Evolutionary conservation across 2,888 invertebrate species (phyloP).

Genomic region (Drosophila algonquin): DNA sequence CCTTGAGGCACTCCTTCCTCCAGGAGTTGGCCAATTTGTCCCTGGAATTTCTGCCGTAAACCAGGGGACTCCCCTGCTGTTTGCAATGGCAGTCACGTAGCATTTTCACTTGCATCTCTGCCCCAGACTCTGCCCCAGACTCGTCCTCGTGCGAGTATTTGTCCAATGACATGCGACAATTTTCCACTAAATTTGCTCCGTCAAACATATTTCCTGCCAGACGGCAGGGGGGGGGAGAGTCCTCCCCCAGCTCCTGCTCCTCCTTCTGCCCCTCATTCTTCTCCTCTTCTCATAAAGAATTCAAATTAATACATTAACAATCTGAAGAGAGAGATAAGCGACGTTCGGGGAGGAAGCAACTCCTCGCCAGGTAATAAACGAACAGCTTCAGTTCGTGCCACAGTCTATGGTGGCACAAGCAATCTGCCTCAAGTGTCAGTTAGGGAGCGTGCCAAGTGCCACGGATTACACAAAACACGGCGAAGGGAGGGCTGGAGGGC

Average conservation of each 20-base stretch:
- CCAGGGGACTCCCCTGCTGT: no score
- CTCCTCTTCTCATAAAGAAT: conserved; percentile 49
- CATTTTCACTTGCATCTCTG: conserved; percentile 68
- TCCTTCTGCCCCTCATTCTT: neutral
- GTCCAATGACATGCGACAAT: conserved; percentile 77
- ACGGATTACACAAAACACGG: conserved; percentile 32
- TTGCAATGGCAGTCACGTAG: conserved; percentile 72
- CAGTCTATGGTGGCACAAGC: conserved; percentile 67
- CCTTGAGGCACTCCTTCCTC: conserved; percentile 11
- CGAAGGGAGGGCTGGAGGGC: neutral
- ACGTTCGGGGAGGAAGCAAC: neutral
- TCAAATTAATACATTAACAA: conserved; percentile 75
- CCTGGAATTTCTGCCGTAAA: conserved; percentile 12
- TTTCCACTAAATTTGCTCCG: conserved; percentile 78
- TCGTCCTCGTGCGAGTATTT: neutral
- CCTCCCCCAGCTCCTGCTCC: neutral
- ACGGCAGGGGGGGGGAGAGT: neutral
- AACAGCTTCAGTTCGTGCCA: conserved; percentile 53
- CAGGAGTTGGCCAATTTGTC: conserved; percentile 69
- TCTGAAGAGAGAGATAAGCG: conserved; percentile 45
- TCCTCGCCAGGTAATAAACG: conserved; percentile 72
- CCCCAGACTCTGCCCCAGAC: neutral
- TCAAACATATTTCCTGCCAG: conserved; percentile 68
- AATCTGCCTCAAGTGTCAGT: conserved; percentile 77
- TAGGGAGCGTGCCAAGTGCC: conserved; percentile 78